Evolutionary conservation across 2,113 vertebrate genomes (phyloP).

Genomic region (Dolichallabes microphthalmus): DNA sequence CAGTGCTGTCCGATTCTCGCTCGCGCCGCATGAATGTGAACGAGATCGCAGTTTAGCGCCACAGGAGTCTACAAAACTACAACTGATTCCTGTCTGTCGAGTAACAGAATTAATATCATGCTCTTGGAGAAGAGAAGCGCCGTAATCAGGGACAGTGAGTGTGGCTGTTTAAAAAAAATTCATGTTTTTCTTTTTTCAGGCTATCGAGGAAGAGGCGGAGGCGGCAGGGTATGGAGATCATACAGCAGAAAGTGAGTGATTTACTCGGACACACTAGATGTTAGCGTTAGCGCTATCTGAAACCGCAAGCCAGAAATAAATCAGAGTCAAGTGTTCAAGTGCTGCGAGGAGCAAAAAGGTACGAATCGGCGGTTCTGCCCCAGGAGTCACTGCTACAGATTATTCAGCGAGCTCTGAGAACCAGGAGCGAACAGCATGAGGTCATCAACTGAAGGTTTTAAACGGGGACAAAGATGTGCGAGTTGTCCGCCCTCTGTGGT

Average conservation of each 20-base stretch:
- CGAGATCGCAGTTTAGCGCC: no score
- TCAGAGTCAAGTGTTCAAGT: background rate
- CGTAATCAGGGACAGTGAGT: background rate
- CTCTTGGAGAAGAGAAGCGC: background rate
- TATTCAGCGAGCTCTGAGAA: background rate
- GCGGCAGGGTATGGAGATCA: slow-evolving; percentile 73
- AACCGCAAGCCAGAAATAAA: background rate
- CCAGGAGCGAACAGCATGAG: background rate
- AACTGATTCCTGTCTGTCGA: background rate
- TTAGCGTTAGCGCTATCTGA: background rate
- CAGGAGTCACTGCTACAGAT: background rate
- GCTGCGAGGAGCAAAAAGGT: no score
- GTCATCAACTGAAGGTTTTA: background rate
- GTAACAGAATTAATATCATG: background rate
- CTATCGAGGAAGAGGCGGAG: slow-evolving; percentile 81
- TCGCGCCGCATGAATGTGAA: no score
- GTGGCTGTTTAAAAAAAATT: background rate
- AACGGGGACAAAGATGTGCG: background rate
- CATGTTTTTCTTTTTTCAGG: slow-evolving; percentile 63
- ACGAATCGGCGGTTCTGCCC: background rate
- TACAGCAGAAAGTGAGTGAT: slow-evolving; percentile 77
- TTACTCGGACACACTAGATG: background rate
- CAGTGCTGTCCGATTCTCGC: no score
- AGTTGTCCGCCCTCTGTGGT: background rate
- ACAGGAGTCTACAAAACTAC: background rate